These are phyloP conservation scores for Tribolium madens DNA, from an alignment of 1,140 invertebrate species.

Conservation along the genomic window DNA sequence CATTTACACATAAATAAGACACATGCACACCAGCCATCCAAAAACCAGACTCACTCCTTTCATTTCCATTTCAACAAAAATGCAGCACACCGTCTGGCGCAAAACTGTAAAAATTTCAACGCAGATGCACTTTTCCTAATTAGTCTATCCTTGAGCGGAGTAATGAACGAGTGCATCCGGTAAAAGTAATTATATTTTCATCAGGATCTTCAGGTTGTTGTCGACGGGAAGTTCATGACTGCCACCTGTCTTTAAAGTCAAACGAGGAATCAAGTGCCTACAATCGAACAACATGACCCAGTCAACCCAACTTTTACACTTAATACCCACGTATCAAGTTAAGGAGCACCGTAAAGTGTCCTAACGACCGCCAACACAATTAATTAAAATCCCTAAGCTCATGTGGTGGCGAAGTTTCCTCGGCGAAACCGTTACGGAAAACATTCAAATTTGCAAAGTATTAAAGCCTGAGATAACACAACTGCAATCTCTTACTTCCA, in stretches of 20 bases:
- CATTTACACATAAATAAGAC: conserved; percentile 34
- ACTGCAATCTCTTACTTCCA: background rate
- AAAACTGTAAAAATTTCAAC: background rate
- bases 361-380: conserved; percentile 24
- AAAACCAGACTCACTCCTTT: background rate
- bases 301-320: conserved; percentile 12
- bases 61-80: background rate
- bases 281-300: conserved; percentile 18
- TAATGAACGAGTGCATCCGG: background rate
- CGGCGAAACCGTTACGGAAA: background rate
- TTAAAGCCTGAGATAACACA: background rate
- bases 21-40: too few relatives aligned
- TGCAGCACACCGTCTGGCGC: background rate
- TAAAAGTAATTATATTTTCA: conserved; percentile 6
- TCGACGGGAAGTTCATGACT: conserved; percentile 1
- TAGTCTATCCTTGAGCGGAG: background rate
- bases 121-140: conserved; percentile 15
- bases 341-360: conserved; percentile 22
- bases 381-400: conserved; percentile 31
- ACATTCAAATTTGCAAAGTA: background rate
- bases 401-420: conserved; percentile 22
- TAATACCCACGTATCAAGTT: conserved; percentile 27
- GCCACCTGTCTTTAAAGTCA: conserved; percentile 18
- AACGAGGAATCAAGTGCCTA: background rate
- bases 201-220: background rate